Conservation (phyloP, 2,888 invertebrate genomes). For the Erpobdella octoculata region DNA sequence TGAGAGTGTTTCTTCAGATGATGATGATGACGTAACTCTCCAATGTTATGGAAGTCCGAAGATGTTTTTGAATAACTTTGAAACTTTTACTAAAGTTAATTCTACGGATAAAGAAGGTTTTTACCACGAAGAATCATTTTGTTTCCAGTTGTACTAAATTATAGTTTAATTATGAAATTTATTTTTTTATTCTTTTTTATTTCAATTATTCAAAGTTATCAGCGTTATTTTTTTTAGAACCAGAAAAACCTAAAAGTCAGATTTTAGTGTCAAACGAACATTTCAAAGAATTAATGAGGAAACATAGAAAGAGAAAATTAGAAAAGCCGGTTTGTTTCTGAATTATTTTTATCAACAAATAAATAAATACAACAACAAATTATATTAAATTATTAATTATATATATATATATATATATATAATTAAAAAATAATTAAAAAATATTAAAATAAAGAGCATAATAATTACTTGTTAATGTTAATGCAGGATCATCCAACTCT, state of each 20-base stretch:
- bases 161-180: too few relatives aligned
- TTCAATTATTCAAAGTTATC: too few relatives aligned
- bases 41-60: not conserved
- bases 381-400: too few relatives aligned
- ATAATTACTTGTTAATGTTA: too few relatives aligned
- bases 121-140: not conserved
- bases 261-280: slow-evolving; percentile 32
- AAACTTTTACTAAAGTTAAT: not conserved
- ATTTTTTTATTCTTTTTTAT: too few relatives aligned
- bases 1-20: slow-evolving; percentile 61
- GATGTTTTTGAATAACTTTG: too few relatives aligned
- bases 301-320: slow-evolving; percentile 31
- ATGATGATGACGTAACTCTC: slow-evolving; percentile 55
- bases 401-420: too few relatives aligned
- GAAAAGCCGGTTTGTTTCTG: slow-evolving; percentile 30
- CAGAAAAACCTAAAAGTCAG: not conserved
- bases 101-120: slow-evolving; percentile 7
- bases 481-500: slow-evolving; percentile 34
- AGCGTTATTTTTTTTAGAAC: not conserved
- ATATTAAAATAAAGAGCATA: too few relatives aligned
- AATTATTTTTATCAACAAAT: not conserved
- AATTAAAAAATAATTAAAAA: too few relatives aligned
- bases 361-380: too few relatives aligned
- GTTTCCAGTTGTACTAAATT: not conserved
- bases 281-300: slow-evolving; percentile 28